Conservation (phyloP, 2,888 invertebrate genomes). For the Ichneumoninae sp. region DNA sequence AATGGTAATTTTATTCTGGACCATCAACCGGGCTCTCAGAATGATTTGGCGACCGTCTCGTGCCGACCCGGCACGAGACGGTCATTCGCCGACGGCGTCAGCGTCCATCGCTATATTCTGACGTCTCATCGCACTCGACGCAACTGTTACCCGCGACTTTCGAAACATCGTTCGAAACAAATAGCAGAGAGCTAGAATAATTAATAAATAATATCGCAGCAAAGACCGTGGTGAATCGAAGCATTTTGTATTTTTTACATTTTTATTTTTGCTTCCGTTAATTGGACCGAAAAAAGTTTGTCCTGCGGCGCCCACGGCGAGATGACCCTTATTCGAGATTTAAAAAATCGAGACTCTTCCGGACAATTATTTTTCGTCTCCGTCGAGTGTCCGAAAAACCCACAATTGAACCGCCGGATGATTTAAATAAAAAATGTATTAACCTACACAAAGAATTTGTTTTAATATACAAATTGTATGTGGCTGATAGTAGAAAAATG, state of each 20-base stretch:
- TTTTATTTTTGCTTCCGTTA: not conserved
- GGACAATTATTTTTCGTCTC: not conserved
- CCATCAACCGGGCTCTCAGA: constrained; percentile 51
- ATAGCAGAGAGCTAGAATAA: not conserved
- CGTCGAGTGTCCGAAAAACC: not conserved
- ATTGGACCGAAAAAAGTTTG: not conserved
- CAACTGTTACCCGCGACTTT: not conserved
- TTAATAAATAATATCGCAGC: not conserved
- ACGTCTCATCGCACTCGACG: not conserved
- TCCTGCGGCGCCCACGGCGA: no score
- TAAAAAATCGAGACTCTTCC: not conserved
- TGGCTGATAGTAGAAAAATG: not conserved
- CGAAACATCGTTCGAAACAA: not conserved
- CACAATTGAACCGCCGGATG: no score
- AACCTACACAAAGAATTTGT: not conserved
- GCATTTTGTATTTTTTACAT: not conserved
- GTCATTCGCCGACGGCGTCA: constrained; percentile 18
- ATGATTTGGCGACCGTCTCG: constrained; percentile 60
- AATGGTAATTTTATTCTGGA: constrained; percentile 65
- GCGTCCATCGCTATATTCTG: constrained; percentile 8
- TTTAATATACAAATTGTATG: not conserved
- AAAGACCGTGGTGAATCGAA: not conserved
- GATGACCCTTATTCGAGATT: not conserved
- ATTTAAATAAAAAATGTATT: no score
- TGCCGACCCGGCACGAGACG: constrained; percentile 20